Percentiles rank a stretch among this genome's conserved stretches.
Conservation (phyloP, 2,113 vertebrate genomes). For the Alosa alosa region DNA sequence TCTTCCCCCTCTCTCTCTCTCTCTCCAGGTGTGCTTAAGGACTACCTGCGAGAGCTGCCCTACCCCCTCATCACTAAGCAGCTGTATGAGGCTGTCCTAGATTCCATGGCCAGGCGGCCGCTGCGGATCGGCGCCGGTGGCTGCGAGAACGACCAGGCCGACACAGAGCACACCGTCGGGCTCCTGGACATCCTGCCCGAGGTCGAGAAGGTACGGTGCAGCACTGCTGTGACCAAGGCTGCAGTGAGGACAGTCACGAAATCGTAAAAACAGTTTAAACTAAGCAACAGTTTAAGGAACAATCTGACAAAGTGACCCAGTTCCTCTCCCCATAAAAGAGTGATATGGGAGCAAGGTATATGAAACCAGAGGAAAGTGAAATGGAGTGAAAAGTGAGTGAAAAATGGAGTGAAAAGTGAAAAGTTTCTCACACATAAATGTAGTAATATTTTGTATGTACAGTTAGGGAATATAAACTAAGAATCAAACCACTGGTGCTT, state of each 20-base stretch:
- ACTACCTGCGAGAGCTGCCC: conserved; percentile 94
- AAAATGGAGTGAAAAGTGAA: too few relatives aligned
- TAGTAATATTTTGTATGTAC: background rate
- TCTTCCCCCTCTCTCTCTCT: conserved; percentile 19
- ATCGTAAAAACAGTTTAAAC: background rate
- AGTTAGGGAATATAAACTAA: background rate
- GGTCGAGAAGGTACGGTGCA: conserved; percentile 82
- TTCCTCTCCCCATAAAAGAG: background rate
- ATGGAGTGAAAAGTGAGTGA: too few relatives aligned
- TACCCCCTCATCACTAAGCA: conserved; percentile 91
- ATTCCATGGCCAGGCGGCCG: conserved; percentile 84
- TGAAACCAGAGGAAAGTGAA: background rate
- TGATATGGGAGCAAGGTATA: background rate
- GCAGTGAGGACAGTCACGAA: background rate
- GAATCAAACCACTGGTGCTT: background rate
- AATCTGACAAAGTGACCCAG: background rate
- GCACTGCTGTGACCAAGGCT: background rate
- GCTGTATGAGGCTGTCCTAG: conserved; percentile 89
- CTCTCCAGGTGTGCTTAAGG: conserved; percentile 89
- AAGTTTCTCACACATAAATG: background rate
- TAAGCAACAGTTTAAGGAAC: background rate
- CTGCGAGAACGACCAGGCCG: conserved; percentile 84
- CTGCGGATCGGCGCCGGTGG: conserved; percentile 79
- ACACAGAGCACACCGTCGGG: conserved; percentile 80
- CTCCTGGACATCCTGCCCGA: conserved; percentile 87